phyloP scores from a whole-genome alignment of 1,140 invertebrate genomes.

The Drosophila subobscura region DNA sequence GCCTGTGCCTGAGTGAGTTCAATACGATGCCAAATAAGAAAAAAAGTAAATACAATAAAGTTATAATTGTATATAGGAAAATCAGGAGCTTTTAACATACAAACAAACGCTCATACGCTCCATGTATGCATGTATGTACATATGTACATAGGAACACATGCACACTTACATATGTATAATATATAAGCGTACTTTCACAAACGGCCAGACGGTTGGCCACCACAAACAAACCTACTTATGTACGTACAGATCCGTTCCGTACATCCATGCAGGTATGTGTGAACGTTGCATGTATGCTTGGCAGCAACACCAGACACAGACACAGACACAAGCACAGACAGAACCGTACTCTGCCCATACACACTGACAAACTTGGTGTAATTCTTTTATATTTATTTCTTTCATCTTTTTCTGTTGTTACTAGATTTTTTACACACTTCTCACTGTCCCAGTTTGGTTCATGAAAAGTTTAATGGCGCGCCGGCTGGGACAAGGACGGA shows the following conservation, averaged over 20 bases:
- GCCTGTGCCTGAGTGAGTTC: slow-evolving; percentile 69
- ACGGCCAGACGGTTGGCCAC: slow-evolving; percentile 67
- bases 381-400: slow-evolving; percentile 83
- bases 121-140: slow-evolving; percentile 7
- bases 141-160: slow-evolving; percentile 1
- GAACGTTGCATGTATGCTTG: slow-evolving; percentile 37
- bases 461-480: slow-evolving; percentile 79
- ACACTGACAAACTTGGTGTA: slow-evolving; percentile 72
- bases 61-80: slow-evolving; percentile 83
- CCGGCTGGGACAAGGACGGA: slow-evolving; percentile 64
- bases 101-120: slow-evolving; percentile 29
- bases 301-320: slow-evolving; percentile 62
- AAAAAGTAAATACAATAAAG: slow-evolving; percentile 83
- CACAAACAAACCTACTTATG: slow-evolving; percentile 50
- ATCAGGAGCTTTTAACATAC: slow-evolving; percentile 68
- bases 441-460: slow-evolving; percentile 78
- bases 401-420: slow-evolving; percentile 82
- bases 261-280: slow-evolving; percentile 35
- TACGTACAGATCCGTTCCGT: slow-evolving; percentile 19
- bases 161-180: slow-evolving; percentile 8
- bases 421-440: slow-evolving; percentile 76
- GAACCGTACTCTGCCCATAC: slow-evolving; percentile 33
- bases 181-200: slow-evolving; percentile 38
- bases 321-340: slow-evolving; percentile 66
- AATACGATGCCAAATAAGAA: slow-evolving; percentile 78